phyloP scores from a whole-genome alignment of 1,140 invertebrate genomes.

The Campodea augens region DNA sequence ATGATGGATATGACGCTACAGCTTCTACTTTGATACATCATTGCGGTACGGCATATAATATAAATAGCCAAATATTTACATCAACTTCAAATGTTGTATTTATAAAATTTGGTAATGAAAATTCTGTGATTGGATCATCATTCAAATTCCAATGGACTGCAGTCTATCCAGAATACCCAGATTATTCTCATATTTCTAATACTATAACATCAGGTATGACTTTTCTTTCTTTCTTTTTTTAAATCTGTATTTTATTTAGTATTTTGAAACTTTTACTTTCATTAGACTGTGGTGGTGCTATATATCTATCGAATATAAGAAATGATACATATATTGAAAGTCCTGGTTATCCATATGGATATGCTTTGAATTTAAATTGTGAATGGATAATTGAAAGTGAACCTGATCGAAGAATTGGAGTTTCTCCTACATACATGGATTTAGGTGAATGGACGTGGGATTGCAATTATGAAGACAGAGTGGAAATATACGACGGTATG shows the following conservation, averaged over 20 bases:
- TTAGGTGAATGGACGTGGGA: no score
- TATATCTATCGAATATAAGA: no score
- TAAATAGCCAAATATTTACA: constrained; percentile 27
- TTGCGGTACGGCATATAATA: constrained; percentile 27
- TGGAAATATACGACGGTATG: constrained; percentile 29
- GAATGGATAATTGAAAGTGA: constrained; percentile 41
- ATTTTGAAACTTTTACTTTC: no score
- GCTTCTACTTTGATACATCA: constrained; percentile 31
- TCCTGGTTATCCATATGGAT: constrained; percentile 61
- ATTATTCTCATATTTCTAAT: constrained; percentile 1
- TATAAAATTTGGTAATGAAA: constrained; percentile 29
- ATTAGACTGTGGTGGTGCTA: no score
- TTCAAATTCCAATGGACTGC: constrained; percentile 4
- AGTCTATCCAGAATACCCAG: no score
- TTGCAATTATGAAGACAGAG: constrained; percentile 36
- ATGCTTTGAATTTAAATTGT: constrained; percentile 44
- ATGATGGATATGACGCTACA: constrained; percentile 46
- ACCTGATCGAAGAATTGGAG: constrained; percentile 10
- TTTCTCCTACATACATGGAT: constrained; percentile 3
- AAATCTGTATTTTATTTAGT: no score
- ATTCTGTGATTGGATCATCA: neutral
- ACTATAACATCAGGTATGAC: neutral
- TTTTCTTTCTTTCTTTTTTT: no score
- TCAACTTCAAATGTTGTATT: constrained; percentile 41
- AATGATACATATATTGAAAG: constrained; percentile 31